Evolutionary conservation across 1,140 invertebrate species (phyloP).

Genomic region (Drusus annulatus): DNA sequence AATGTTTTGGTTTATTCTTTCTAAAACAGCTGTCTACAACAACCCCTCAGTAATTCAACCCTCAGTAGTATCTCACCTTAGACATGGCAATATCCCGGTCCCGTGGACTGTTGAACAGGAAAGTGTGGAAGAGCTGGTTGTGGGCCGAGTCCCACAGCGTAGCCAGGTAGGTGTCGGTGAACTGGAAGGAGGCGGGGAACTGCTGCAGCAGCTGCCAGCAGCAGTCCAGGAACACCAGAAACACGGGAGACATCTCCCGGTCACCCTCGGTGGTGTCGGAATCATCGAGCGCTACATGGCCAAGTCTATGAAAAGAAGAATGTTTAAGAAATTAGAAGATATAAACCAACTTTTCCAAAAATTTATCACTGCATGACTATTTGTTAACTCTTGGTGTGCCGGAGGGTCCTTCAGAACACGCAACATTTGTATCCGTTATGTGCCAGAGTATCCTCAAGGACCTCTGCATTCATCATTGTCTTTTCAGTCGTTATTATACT

Average conservation of each 20-base stretch:
- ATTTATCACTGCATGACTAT: too few species aligned
- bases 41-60: too few species aligned
- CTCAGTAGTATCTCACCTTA: constrained; percentile 59
- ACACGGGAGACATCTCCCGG: constrained; percentile 82
- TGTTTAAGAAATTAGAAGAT: neutral
- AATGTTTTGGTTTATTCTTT: too few species aligned
- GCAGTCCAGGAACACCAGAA: constrained; percentile 93
- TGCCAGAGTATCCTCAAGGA: too few species aligned
- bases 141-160: constrained; percentile 91
- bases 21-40: too few species aligned
- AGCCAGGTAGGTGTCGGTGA: constrained; percentile 93
- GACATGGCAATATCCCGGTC: constrained; percentile 76
- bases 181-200: constrained; percentile 91
- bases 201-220: constrained; percentile 93
- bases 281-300: constrained; percentile 52
- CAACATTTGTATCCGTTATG: too few species aligned
- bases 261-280: constrained; percentile 47
- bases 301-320: constrained; percentile 51
- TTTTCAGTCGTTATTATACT: too few species aligned
- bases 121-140: constrained; percentile 92
- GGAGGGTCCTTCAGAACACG: too few species aligned
- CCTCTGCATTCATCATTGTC: too few species aligned
- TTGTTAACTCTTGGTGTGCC: too few species aligned
- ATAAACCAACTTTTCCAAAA: too few species aligned
- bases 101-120: constrained; percentile 89